Percentiles rank a stretch among this genome's conserved stretches.
Evolutionary conservation across 1,140 invertebrate species (phyloP).

Genomic region (Drosophila nannoptera): DNA sequence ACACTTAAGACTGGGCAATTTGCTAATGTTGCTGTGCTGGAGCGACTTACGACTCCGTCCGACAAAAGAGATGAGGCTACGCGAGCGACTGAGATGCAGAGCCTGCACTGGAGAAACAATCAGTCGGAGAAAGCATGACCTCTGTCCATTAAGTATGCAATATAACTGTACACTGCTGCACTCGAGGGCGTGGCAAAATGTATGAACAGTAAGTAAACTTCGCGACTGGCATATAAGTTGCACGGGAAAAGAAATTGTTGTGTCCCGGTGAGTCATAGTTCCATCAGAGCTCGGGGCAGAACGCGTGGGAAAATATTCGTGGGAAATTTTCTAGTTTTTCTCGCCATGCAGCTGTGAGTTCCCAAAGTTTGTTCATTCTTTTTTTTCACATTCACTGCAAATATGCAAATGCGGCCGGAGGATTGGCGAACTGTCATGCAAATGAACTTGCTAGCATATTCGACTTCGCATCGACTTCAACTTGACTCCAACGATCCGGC

Average conservation of each 20-base stretch:
- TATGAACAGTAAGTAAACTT: constrained; percentile 59
- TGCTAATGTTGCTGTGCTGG: constrained; percentile 66
- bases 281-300: constrained; percentile 27
- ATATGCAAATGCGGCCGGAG: constrained; percentile 59
- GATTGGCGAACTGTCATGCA: constrained; percentile 49
- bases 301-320: constrained; percentile 40
- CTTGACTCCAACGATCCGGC: background rate
- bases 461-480: constrained; percentile 15
- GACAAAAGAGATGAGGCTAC: constrained; percentile 41
- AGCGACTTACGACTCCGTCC: constrained; percentile 55
- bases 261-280: constrained; percentile 64
- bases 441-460: constrained; percentile 42
- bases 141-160: constrained; percentile 42
- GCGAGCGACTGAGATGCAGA: constrained; percentile 38
- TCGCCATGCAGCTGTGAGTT: constrained; percentile 48
- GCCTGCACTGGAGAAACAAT: constrained; percentile 31
- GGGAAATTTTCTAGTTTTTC: constrained; percentile 51
- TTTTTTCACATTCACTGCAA: constrained; percentile 47
- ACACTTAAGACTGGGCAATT: constrained; percentile 52
- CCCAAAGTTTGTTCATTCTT: background rate
- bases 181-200: constrained; percentile 50
- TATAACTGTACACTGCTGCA: constrained; percentile 45
- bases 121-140: constrained; percentile 39
- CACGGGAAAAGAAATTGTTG: constrained; percentile 45
- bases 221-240: constrained; percentile 57